Conservation (phyloP, 2,888 invertebrate species). For the Lathronympha strigana region DNA sequence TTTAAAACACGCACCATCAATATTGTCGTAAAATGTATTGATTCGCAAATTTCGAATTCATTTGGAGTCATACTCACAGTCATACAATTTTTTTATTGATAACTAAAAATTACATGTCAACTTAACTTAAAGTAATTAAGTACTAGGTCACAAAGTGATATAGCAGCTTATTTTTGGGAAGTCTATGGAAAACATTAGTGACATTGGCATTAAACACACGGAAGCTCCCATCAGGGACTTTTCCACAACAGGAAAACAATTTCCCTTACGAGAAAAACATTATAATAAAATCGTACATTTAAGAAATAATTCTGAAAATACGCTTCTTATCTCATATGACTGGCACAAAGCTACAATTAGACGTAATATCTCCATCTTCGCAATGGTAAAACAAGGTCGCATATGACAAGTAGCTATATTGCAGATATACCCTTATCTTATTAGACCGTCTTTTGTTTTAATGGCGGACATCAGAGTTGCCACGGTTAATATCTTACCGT, state of each 20-base stretch:
- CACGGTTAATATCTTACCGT: background rate
- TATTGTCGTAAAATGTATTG: too few relatives aligned
- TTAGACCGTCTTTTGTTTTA: background rate
- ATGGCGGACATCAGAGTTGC: slow-evolving; percentile 5
- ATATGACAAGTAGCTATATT: background rate
- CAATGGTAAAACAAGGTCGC: background rate
- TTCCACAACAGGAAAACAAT: slow-evolving; percentile 12
- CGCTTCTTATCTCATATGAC: slow-evolving; percentile 23
- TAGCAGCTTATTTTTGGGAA: too few relatives aligned
- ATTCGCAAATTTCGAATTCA: too few relatives aligned
- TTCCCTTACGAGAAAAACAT: background rate
- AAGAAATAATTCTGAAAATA: slow-evolving; percentile 10
- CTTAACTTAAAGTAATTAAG: too few relatives aligned
- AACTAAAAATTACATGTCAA: too few relatives aligned
- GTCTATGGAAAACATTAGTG: background rate
- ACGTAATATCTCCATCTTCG: background rate
- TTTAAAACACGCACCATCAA: too few relatives aligned
- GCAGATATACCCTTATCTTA: slow-evolving; percentile 1
- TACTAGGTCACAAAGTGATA: too few relatives aligned
- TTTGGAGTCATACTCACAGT: too few relatives aligned
- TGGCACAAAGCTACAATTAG: slow-evolving; percentile 15
- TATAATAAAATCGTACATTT: slow-evolving; percentile 3
- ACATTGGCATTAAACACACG: too few relatives aligned
- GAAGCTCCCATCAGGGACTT: background rate
- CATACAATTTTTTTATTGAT: too few relatives aligned